phyloP scores from a whole-genome alignment of 2,888 invertebrate genomes.

The Noctua fimbriata region DNA sequence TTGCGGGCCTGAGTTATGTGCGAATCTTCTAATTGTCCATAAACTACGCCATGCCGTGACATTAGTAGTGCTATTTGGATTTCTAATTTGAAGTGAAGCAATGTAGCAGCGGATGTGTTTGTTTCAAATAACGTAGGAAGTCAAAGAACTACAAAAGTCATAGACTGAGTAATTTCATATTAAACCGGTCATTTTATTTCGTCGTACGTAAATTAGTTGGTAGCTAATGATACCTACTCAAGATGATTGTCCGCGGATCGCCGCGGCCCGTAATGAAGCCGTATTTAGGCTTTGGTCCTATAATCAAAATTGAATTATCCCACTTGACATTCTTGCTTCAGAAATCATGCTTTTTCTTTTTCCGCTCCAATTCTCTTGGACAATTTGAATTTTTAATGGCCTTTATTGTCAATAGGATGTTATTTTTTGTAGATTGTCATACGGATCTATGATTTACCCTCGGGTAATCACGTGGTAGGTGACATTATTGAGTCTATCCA shows the following conservation, averaged over 20 bases:
- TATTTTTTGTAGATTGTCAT: slow-evolving; percentile 50
- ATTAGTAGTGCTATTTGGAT: slow-evolving; percentile 44
- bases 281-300: slow-evolving; percentile 89
- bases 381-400: slow-evolving; percentile 86
- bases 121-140: slow-evolving; percentile 64
- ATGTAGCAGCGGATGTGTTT: slow-evolving; percentile 48
- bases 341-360: slow-evolving; percentile 86
- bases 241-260: slow-evolving; percentile 89
- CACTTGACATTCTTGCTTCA: slow-evolving; percentile 88
- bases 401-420: slow-evolving; percentile 66
- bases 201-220: slow-evolving; percentile 83
- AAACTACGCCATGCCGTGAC: slow-evolving; percentile 9
- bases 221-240: slow-evolving; percentile 88
- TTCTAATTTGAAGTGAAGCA: slow-evolving; percentile 44
- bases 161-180: slow-evolving; percentile 85
- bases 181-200: slow-evolving; percentile 86
- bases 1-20: slow-evolving; percentile 52
- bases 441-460: slow-evolving; percentile 56
- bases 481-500: slow-evolving; percentile 29
- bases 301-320: slow-evolving; percentile 90
- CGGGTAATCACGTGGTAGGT: slow-evolving; percentile 44
- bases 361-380: slow-evolving; percentile 87
- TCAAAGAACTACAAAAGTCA: slow-evolving; percentile 82
- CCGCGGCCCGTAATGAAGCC: slow-evolving; percentile 86
- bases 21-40: slow-evolving; percentile 52